These are phyloP conservation scores for Drosophila eugracilis DNA, from an alignment of 1,140 invertebrate species.

Conservation along the genomic window DNA sequence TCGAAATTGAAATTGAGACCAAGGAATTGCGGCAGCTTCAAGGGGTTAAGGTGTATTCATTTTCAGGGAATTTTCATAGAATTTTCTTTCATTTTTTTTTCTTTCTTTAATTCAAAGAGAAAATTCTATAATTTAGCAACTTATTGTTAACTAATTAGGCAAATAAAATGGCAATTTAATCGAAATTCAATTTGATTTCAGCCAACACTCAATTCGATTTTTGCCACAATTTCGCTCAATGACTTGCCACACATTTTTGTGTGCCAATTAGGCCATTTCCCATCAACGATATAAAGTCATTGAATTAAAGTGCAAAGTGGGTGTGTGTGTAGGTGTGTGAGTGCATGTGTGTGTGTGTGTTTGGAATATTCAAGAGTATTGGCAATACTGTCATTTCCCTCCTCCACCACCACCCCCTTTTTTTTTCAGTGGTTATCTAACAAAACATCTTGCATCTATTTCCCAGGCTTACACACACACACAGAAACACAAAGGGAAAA, in stretches of 20 bases:
- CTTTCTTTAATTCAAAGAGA: too few species aligned
- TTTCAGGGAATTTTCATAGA: too few species aligned
- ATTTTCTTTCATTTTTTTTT: too few species aligned
- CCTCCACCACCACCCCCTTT: neutral
- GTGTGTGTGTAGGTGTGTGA: too few species aligned
- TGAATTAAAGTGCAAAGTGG: constrained; percentile 7
- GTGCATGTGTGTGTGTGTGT: too few species aligned
- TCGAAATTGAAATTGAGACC: neutral
- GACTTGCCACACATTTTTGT: constrained; percentile 7
- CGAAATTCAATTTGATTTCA: neutral
- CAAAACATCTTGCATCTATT: constrained; percentile 43
- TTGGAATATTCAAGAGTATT: constrained; percentile 7
- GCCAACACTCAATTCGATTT: neutral
- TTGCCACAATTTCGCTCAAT: neutral
- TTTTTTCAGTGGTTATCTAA: constrained; percentile 10
- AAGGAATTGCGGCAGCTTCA: neutral
- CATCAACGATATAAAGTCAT: neutral
- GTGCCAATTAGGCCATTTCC: constrained; percentile 7
- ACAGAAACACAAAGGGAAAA: constrained; percentile 23
- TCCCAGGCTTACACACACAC: too few species aligned
- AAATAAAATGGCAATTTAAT: too few species aligned
- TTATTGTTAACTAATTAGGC: too few species aligned
- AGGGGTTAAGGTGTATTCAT: neutral
- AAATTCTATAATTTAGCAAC: too few species aligned
- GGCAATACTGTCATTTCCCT: neutral